phyloP scores from a whole-genome alignment of 2,113 vertebrate genomes.

The Neofelis nebulosa region DNA sequence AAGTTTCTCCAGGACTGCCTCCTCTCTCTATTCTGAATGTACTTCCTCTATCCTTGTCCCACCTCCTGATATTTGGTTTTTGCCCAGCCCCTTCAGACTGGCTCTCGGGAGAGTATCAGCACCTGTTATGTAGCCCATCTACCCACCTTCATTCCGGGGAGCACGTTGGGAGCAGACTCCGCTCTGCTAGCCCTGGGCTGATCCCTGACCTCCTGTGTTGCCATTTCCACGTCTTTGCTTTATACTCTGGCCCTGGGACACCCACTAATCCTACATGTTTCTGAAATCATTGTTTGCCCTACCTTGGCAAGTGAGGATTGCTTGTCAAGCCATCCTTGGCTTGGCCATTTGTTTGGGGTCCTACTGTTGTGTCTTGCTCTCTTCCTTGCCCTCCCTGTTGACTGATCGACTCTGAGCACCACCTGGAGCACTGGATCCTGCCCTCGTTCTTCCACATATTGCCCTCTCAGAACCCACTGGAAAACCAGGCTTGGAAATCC shows the following conservation, averaged over 20 bases:
- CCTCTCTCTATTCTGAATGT: neutral
- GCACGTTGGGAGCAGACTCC: neutral
- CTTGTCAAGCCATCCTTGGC: no score
- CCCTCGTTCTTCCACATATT: neutral
- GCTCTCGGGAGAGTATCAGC: neutral
- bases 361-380: neutral
- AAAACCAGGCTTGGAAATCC: neutral
- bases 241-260: neutral
- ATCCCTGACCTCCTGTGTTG: neutral
- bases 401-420: neutral
- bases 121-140: neutral
- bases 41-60: neutral
- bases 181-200: neutral
- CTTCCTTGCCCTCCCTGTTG: neutral
- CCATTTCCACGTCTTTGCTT: neutral
- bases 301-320: neutral
- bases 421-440: neutral
- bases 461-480: neutral
- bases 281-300: neutral
- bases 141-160: neutral
- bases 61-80: neutral
- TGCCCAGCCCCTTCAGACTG: neutral
- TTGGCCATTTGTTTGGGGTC: neutral
- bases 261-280: neutral
- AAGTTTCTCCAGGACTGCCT: neutral